A percentile compares a stretch with the other conserved stretches of the same genome.
These are phyloP conservation scores for Atherinosoma microstoma DNA, from an alignment of 2,797 vertebrate genomes.

Conservation along the genomic window DNA sequence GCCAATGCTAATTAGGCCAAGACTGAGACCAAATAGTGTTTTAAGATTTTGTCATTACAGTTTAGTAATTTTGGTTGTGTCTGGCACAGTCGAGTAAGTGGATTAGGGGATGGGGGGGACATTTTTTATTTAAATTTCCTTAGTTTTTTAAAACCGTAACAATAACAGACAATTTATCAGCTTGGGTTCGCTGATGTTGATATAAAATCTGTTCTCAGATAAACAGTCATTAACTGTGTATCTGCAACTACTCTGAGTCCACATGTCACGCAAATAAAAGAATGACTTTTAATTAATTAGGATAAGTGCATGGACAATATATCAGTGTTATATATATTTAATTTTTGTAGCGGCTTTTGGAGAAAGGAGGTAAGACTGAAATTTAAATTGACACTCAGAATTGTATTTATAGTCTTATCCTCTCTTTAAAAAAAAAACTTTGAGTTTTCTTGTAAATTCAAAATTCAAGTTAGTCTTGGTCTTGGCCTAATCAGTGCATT, in stretches of 20 bases:
- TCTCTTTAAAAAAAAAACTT: too few species aligned
- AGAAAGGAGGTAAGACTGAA: too few species aligned
- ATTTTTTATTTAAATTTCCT: neutral
- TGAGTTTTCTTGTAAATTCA: neutral
- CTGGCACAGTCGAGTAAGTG: too few species aligned
- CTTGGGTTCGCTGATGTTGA: neutral
- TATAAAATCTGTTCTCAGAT: neutral
- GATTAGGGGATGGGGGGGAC: neutral
- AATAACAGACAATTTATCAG: neutral
- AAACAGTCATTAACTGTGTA: neutral
- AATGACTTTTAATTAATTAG: too few species aligned
- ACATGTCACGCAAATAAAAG: neutral
- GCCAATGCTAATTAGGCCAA: constrained; percentile 25
- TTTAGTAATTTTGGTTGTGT: neutral
- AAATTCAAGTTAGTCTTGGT: constrained; percentile 38
- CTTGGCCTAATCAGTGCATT: constrained; percentile 48
- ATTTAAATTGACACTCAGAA: too few species aligned
- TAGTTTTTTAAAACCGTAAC: neutral
- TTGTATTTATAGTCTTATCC: too few species aligned
- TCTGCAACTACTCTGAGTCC: too few species aligned
- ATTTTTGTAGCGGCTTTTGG: too few species aligned
- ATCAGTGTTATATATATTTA: too few species aligned
- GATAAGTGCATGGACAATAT: too few species aligned
- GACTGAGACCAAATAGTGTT: constrained; percentile 25
- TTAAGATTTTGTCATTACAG: neutral